These are phyloP conservation scores for Megalopta genalis DNA, from an alignment of 1,140 invertebrate genomes.

Conservation along the genomic window DNA sequence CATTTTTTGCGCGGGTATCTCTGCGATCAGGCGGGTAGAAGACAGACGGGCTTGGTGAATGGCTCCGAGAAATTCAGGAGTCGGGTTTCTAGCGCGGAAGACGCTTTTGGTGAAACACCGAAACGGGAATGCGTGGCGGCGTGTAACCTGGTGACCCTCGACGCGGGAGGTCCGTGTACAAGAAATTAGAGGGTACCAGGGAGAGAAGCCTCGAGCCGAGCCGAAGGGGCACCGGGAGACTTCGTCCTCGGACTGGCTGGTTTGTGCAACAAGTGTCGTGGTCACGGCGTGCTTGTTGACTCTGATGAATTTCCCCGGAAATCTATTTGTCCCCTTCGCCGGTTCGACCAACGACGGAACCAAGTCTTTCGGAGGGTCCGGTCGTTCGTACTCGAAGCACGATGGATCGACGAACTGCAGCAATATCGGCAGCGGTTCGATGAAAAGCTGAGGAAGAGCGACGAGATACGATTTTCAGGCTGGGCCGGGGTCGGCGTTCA, in stretches of 20 bases:
- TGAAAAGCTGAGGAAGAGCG: neutral
- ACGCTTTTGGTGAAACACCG: slow-evolving; percentile 41
- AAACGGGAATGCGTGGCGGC: slow-evolving; percentile 27
- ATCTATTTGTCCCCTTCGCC: neutral
- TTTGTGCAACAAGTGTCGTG: slow-evolving; percentile 68
- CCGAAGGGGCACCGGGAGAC: slow-evolving; percentile 51
- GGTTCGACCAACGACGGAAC: no score
- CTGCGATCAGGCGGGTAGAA: neutral
- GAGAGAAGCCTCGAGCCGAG: neutral
- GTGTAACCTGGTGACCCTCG: slow-evolving; percentile 53
- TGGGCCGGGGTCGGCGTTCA: neutral
- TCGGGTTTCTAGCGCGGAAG: slow-evolving; percentile 28
- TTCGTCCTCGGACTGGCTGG: slow-evolving; percentile 12
- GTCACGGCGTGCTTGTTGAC: slow-evolving; percentile 38
- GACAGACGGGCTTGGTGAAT: neutral
- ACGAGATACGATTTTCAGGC: neutral
- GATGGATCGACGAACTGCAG: no score
- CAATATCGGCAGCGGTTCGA: neutral
- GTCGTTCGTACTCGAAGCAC: no score
- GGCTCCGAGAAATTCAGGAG: slow-evolving; percentile 41
- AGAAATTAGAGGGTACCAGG: slow-evolving; percentile 52
- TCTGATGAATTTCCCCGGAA: slow-evolving; percentile 42
- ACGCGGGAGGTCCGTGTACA: slow-evolving; percentile 56
- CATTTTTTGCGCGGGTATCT: slow-evolving; percentile 31
- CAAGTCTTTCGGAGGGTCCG: neutral